Conservation (phyloP, 2,797 vertebrate species). For the Rhincodon typus region DNA sequence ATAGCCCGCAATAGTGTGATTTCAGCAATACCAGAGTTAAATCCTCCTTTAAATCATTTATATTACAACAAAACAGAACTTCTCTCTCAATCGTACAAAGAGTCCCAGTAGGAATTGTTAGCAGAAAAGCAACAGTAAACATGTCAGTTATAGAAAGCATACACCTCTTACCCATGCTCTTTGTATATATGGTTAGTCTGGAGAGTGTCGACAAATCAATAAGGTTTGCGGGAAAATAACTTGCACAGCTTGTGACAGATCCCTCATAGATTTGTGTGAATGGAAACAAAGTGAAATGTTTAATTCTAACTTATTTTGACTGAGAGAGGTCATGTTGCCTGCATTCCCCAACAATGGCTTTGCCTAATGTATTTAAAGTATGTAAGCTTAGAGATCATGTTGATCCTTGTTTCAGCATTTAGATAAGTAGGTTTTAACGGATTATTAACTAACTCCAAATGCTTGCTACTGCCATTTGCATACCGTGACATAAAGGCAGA, state of each 20-base stretch:
- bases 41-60: not conserved
- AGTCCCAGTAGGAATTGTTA: not conserved
- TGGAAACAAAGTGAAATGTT: conserved; percentile 8
- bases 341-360: not conserved
- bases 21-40: not conserved
- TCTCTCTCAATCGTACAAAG: not conserved
- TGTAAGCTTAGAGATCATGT: not conserved
- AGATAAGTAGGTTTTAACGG: conserved; percentile 4
- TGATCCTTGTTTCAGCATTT: conserved; percentile 23
- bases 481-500: not conserved
- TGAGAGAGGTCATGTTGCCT: not conserved
- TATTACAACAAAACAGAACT: not conserved
- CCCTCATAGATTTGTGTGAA: not conserved
- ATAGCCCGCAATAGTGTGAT: not conserved
- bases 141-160: not conserved
- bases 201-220: conserved; percentile 9
- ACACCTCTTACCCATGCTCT: not conserved
- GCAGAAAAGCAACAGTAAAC: not conserved
- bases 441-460: conserved; percentile 6
- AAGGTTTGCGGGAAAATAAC: not conserved
- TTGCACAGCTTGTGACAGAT: conserved; percentile 16
- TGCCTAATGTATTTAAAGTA: conserved; percentile 21
- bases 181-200: not conserved
- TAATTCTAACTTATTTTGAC: not conserved
- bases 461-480: not conserved